Evolutionary conservation across 2,797 vertebrate species (phyloP).

Genomic region (Rhabdophis nuchalis): DNA sequence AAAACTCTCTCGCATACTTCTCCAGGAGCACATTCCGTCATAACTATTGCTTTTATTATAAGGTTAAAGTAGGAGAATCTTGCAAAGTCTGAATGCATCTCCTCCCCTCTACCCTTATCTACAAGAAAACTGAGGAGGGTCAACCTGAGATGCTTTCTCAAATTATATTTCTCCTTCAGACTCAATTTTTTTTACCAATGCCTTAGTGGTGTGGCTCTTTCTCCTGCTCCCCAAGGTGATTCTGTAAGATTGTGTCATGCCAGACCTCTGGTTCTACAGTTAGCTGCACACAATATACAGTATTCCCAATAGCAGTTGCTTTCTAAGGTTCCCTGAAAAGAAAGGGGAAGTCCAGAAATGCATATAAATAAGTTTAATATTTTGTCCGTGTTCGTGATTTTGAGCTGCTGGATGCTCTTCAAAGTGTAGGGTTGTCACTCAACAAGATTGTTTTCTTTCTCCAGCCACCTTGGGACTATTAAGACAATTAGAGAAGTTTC

Average conservation of each 20-base stretch:
- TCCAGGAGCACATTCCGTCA: neutral
- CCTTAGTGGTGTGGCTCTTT: neutral
- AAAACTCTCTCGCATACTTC: neutral
- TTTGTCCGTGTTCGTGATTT: neutral
- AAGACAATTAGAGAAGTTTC: neutral
- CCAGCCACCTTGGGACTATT: neutral
- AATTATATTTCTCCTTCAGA: neutral
- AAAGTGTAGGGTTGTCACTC: neutral
- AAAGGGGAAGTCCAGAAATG: neutral
- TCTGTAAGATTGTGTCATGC: neutral
- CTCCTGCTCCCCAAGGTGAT: neutral
- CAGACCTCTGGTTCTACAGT: neutral
- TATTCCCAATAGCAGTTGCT: neutral
- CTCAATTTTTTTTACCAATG: neutral
- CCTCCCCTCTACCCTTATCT: neutral
- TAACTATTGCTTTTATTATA: neutral
- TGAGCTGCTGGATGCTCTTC: neutral
- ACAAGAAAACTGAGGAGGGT: neutral
- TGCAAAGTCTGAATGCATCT: neutral
- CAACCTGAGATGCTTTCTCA: neutral
- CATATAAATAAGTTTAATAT: conserved; percentile 4
- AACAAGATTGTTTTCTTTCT: conserved; percentile 6
- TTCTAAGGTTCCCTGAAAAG: neutral
- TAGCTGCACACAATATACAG: neutral
- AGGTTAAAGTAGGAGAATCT: neutral